phyloP scores from a whole-genome alignment of 2,797 vertebrate genomes.

The Gymnodraco acuticeps region DNA sequence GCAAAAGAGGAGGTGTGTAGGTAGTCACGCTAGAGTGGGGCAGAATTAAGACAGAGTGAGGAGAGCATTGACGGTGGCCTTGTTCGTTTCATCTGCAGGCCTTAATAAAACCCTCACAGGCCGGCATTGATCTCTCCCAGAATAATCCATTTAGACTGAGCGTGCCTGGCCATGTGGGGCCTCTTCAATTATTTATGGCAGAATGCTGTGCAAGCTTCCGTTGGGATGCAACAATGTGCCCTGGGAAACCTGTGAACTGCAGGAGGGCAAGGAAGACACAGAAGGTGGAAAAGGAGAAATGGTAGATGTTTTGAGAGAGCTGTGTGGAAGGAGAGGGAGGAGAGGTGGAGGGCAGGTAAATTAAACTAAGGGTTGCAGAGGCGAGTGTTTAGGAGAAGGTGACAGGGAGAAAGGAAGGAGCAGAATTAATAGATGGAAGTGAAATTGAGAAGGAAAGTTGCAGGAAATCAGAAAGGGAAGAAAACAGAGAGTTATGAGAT shows the following conservation, averaged over 20 bases:
- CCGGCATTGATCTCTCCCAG: conserved; percentile 82
- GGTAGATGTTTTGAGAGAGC: conserved; percentile 25
- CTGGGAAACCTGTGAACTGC: conserved; percentile 76
- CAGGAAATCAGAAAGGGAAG: neutral
- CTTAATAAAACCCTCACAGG: conserved; percentile 83
- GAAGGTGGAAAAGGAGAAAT: conserved; percentile 32
- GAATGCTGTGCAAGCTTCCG: conserved; percentile 82
- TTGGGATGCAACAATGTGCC: conserved; percentile 79
- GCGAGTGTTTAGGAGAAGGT: conserved; percentile 4
- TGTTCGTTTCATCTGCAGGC: conserved; percentile 79
- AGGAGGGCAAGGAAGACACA: conserved; percentile 51
- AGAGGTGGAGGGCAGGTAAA: conserved; percentile 4
- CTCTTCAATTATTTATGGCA: conserved; percentile 85
- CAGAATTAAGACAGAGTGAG: conserved; percentile 73
- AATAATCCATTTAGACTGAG: conserved; percentile 86
- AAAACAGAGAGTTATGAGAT: neutral
- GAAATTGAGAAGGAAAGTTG: conserved; percentile 5
- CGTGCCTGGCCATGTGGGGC: conserved; percentile 80
- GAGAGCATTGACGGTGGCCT: conserved; percentile 68
- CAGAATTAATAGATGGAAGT: neutral
- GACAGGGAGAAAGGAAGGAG: neutral
- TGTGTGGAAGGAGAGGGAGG: neutral
- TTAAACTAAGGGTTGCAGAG: conserved; percentile 4
- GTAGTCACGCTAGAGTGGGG: conserved; percentile 21
- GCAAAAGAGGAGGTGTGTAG: conserved; percentile 29